These are phyloP conservation scores for Momotus momota DNA, from an alignment of 2,797 vertebrate species.

Conservation along the genomic window DNA sequence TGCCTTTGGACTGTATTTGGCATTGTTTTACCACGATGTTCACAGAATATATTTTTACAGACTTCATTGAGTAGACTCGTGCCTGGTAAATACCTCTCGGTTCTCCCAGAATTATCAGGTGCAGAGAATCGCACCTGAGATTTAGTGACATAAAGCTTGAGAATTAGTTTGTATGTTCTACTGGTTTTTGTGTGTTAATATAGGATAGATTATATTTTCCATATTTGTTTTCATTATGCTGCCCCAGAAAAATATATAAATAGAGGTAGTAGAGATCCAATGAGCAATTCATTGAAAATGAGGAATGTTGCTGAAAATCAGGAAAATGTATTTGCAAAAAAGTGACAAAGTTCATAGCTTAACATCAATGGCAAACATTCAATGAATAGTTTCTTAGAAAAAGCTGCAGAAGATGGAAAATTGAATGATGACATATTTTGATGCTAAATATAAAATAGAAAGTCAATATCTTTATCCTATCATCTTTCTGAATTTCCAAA, in stretches of 20 bases:
- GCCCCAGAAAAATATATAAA: neutral
- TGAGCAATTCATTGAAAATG: neutral
- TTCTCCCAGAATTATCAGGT: neutral
- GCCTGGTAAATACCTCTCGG: neutral
- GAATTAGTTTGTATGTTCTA: neutral
- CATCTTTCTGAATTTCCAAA: neutral
- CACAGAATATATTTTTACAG: neutral
- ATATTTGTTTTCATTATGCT: neutral
- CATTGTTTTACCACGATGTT: neutral
- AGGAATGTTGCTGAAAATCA: neutral
- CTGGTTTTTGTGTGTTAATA: neutral
- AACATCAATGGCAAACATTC: neutral
- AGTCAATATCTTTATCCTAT: neutral
- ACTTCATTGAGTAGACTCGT: neutral
- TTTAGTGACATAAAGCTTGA: neutral
- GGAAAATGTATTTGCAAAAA: neutral
- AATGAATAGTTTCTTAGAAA: neutral
- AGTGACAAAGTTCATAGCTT: neutral
- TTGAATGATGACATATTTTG: neutral
- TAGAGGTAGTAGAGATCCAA: neutral
- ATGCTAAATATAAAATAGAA: conserved; percentile 18
- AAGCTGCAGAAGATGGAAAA: neutral
- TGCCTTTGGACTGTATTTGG: neutral
- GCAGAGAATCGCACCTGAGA: neutral
- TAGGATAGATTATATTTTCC: neutral